Evolutionary conservation across 2,888 invertebrate species (phyloP), one percentile per base, ranked within the genome.

Genomic region (Nomada flava): DNA sequence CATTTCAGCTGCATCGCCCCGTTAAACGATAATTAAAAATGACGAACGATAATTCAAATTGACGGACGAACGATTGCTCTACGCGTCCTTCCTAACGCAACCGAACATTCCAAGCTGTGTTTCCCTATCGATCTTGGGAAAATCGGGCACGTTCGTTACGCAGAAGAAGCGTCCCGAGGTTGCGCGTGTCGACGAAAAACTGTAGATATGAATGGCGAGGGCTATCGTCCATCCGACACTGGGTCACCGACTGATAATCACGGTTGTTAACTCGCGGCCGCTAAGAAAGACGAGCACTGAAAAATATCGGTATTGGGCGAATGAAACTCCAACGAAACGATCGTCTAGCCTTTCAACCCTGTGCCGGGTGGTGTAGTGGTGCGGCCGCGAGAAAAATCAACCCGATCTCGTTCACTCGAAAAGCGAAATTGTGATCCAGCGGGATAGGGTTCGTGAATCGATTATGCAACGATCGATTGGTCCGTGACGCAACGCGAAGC

Each of bases 161-260:
- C 23, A 20, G 44, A 84, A 74, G 73, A 65, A 74, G 59, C 52
- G 68, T 47, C 53, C 74, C 64, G 59, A 74, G 68, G 83, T 86
- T 82, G 59, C 70, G 76, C 60, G 73, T 67, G 83, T 72, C 82
- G 77, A 83, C 77, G 74, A 79, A 82, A 79, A 86, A 74, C 83
- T 83, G 82, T 82, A 86, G 87, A 86, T 87, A 87, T 82, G 87
- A 89, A 86, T 87, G 85, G 84, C 84, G 83, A 87, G 85, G 88
- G 88, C 87, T 89, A 90, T 89, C 89, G 82, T 85, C 84, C 78
- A 73, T 82, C 74, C 80, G 82, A 84, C 82, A 89, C 88, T 90
- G 88, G 91, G 91, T 92, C 92, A 92, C 88, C 91, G 89, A 90
- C 91, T 89, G 91, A 91, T 91, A 91, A 89, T 87, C 87, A 82